Conservation (phyloP, 2,797 vertebrate genomes). For the Chlorospingus semifuscus region DNA sequence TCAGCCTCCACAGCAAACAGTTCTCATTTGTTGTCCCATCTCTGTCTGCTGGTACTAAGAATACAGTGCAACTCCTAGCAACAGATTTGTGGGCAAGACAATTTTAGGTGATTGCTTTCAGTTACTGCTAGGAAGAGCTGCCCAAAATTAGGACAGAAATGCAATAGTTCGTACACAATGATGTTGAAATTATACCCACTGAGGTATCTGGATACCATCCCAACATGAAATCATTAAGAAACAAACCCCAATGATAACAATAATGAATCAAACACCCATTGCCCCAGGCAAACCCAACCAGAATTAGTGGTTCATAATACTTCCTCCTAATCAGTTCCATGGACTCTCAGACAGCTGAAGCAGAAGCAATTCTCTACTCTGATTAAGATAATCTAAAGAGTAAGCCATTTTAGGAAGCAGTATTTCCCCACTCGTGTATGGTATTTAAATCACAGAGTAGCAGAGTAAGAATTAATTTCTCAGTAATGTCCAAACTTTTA, state of each 20-base stretch:
- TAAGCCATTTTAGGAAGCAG: not conserved
- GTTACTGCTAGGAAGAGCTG: not conserved
- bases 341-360: not conserved
- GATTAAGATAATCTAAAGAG: not conserved
- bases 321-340: not conserved
- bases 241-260: not conserved
- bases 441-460: not conserved
- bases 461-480: not conserved
- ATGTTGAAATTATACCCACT: slow-evolving; percentile 3
- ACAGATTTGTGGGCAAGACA: not conserved
- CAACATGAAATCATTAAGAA: slow-evolving; percentile 41
- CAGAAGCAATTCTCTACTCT: not conserved
- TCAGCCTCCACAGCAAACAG: not conserved
- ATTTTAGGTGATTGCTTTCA: not conserved
- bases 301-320: not conserved
- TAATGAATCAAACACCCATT: not conserved
- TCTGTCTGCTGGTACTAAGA: not conserved
- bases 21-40: not conserved
- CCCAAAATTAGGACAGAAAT: not conserved
- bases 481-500: not conserved
- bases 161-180: not conserved
- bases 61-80: not conserved
- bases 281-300: not conserved
- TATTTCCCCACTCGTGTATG: not conserved
- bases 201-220: slow-evolving; percentile 1